phyloP scores from a whole-genome alignment of 2,113 vertebrate species.

The Nothobranchius kuhntae region DNA sequence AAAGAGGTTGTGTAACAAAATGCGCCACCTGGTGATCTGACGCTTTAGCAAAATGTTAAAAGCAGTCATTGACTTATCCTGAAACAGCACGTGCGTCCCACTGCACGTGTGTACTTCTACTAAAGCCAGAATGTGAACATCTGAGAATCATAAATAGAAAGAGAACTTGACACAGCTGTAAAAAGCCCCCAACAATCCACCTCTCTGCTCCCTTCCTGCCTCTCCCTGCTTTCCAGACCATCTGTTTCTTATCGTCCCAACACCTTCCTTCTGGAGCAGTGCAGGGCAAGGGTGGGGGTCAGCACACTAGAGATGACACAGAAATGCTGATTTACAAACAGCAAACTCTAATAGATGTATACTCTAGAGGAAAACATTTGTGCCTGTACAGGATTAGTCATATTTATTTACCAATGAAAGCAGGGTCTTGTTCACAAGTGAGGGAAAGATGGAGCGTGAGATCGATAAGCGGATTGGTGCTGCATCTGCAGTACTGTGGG shows the following conservation, averaged over 20 bases:
- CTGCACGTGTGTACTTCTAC: constrained; percentile 7
- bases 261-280: constrained; percentile 70
- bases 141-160: constrained; percentile 59
- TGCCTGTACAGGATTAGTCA: too few species aligned
- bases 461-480: too few species aligned
- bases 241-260: constrained; percentile 70
- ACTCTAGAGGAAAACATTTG: too few species aligned
- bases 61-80: constrained; percentile 3
- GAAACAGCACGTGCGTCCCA: neutral
- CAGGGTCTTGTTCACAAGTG: too few species aligned
- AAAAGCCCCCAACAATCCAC: constrained; percentile 24
- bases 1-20: neutral
- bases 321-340: constrained; percentile 19
- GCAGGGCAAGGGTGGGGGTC: constrained; percentile 13
- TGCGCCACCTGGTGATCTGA: constrained; percentile 10
- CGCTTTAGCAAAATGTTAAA: neutral
- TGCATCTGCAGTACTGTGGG: too few species aligned
- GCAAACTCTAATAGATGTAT: constrained; percentile 1
- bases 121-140: constrained; percentile 53
- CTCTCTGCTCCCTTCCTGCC: constrained; percentile 50
- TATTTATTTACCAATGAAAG: too few species aligned
- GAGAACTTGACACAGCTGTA: constrained; percentile 35
- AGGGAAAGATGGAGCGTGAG: too few species aligned
- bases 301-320: constrained; percentile 27
- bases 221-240: constrained; percentile 59